Evolutionary conservation across 2,888 invertebrate species (phyloP).

Genomic region (Drosophila paramelanica): DNA sequence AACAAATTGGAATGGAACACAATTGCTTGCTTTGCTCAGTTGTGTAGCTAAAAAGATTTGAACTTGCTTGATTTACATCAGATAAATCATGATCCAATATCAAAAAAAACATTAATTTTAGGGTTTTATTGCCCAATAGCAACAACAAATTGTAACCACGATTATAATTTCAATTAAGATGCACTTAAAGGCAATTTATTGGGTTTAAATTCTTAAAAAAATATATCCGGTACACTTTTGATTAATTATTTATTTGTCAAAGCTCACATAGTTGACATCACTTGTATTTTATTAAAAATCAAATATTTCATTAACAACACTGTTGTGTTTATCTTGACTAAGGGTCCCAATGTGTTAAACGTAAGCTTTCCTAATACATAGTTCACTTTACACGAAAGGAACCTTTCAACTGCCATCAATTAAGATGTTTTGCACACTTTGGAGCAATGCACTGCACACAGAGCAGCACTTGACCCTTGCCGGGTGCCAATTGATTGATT

Average conservation of each 20-base stretch:
- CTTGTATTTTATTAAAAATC: neutral
- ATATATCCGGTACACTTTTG: neutral
- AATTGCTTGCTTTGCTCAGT: slow-evolving; percentile 16
- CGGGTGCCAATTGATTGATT: slow-evolving; percentile 82
- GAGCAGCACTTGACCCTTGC: slow-evolving; percentile 82
- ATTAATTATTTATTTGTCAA: neutral
- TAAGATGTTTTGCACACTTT: slow-evolving; percentile 58
- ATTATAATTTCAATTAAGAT: neutral
- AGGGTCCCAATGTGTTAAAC: slow-evolving; percentile 2
- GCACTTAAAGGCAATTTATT: neutral
- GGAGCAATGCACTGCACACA: slow-evolving; percentile 48
- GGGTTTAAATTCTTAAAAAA: too few relatives aligned
- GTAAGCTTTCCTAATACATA: slow-evolving; percentile 35
- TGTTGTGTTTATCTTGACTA: neutral
- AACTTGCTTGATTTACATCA: neutral
- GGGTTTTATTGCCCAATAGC: neutral
- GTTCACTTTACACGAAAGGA: slow-evolving; percentile 36
- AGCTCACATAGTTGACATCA: too few relatives aligned
- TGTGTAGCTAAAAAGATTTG: neutral
- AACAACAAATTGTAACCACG: neutral
- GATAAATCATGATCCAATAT: neutral
- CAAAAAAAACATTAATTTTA: neutral
- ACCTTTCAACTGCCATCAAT: slow-evolving; percentile 57
- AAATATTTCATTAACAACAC: neutral
- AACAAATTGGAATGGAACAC: slow-evolving; percentile 58